Conservation (phyloP, 2,888 invertebrate genomes). For the Drosophila longiperda region DNA sequence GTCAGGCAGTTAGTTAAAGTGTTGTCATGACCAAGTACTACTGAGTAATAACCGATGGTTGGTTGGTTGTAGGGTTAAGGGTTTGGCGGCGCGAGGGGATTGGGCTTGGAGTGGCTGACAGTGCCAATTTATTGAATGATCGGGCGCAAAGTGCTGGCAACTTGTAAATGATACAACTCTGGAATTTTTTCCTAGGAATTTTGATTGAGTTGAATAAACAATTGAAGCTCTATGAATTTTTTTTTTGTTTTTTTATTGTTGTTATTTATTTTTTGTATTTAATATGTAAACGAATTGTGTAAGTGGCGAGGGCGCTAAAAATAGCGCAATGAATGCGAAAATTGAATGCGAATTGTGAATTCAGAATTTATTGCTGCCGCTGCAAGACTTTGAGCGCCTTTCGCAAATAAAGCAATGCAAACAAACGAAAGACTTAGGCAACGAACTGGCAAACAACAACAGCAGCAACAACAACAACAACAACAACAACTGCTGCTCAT, state of each 20-base stretch:
- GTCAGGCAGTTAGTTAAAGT: constrained; percentile 76
- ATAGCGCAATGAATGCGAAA: constrained; percentile 53
- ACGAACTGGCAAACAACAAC: constrained; percentile 51
- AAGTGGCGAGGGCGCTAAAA: constrained; percentile 63
- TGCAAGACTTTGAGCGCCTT: constrained; percentile 19
- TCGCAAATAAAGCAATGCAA: constrained; percentile 68
- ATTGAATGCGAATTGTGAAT: constrained; percentile 19
- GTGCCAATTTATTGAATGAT: constrained; percentile 76
- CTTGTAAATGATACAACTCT: constrained; percentile 69
- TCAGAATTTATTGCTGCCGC: constrained; percentile 3
- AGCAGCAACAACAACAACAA: constrained; percentile 19
- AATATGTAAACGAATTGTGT: constrained; percentile 76
- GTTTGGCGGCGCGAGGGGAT: neutral
- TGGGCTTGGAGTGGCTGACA: constrained; percentile 46
- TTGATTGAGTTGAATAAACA: constrained; percentile 78
- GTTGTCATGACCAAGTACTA: constrained; percentile 55
- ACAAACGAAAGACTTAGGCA: constrained; percentile 73
- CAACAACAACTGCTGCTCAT: constrained; percentile 51
- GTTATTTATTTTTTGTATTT: constrained; percentile 45
- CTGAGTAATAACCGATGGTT: constrained; percentile 9
- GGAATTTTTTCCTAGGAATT: constrained; percentile 77
- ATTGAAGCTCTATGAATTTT: constrained; percentile 51
- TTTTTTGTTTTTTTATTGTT: constrained; percentile 3
- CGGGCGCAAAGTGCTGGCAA: constrained; percentile 46
- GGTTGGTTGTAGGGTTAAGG: neutral